These are phyloP conservation scores for Pinna nobilis DNA, from an alignment of 1,140 invertebrate genomes.

Conservation along the genomic window DNA sequence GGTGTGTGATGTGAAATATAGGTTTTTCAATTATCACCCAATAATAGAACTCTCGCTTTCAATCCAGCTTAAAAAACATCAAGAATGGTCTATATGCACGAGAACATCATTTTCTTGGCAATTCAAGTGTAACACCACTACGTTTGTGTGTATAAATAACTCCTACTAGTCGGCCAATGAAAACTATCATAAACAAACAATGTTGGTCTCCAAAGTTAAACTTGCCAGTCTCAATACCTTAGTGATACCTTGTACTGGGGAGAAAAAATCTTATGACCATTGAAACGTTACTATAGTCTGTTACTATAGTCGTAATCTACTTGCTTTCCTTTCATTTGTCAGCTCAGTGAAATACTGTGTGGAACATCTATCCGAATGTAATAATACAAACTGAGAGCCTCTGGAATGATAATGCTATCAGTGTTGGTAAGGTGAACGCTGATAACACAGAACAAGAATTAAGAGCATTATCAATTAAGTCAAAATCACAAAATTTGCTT, in stretches of 20 bases:
- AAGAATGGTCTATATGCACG: too few relatives aligned
- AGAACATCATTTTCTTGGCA: too few relatives aligned
- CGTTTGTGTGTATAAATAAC: too few relatives aligned
- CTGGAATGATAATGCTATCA: slow-evolving; percentile 11
- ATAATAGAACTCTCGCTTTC: too few relatives aligned
- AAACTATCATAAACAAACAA: slow-evolving; percentile 33
- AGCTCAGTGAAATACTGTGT: background rate
- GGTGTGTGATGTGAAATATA: too few relatives aligned
- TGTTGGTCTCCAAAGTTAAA: background rate
- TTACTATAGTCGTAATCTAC: slow-evolving; percentile 6
- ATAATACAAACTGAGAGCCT: slow-evolving; percentile 2
- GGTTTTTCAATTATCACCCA: too few relatives aligned
- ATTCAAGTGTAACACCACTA: too few relatives aligned
- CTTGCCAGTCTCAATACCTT: background rate
- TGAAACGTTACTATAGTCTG: background rate
- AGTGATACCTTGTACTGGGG: background rate
- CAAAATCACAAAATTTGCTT: slow-evolving; percentile 16
- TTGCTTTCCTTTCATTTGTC: background rate
- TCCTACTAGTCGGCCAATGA: slow-evolving; percentile 12
- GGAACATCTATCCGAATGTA: slow-evolving; percentile 11
- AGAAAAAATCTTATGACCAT: background rate
- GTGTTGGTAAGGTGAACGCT: slow-evolving; percentile 20
- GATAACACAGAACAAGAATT: slow-evolving; percentile 2
- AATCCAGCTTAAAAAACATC: too few relatives aligned
- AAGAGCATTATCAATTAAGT: background rate